A percentile compares a stretch with the other conserved stretches of the same genome.
Evolutionary conservation across 1,140 invertebrate species (phyloP).

Genomic region (Spodoptera frugiperda): DNA sequence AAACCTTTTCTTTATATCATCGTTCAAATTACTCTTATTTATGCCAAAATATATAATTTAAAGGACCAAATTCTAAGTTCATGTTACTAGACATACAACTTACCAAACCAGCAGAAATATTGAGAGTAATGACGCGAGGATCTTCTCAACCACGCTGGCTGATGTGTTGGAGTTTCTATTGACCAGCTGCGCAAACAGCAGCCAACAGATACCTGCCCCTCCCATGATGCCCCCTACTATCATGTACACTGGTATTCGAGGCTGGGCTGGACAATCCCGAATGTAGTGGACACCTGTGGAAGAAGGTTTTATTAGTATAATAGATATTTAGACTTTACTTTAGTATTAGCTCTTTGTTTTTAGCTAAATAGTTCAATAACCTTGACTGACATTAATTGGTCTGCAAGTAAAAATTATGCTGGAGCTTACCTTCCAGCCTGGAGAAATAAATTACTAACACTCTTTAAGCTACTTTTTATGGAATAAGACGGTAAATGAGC

Average conservation of each 20-base stretch:
- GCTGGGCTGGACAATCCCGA: constrained; percentile 92
- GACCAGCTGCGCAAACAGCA: constrained; percentile 90
- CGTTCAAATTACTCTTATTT: too few species aligned
- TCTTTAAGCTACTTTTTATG: too few species aligned
- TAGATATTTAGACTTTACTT: neutral
- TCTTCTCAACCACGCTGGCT: constrained; percentile 82
- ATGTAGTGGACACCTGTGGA: constrained; percentile 91
- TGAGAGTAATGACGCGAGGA: constrained; percentile 88
- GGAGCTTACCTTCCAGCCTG: too few species aligned
- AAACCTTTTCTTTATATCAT: too few species aligned
- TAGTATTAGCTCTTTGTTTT: too few species aligned
- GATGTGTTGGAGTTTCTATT: constrained; percentile 80
- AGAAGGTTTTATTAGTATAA: neutral
- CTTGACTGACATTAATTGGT: too few species aligned
- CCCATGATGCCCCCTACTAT: constrained; percentile 92
- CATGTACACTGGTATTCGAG: constrained; percentile 93
- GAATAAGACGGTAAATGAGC: too few species aligned
- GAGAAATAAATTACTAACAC: too few species aligned
- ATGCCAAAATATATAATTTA: too few species aligned
- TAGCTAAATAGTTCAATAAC: too few species aligned
- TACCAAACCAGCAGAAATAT: constrained; percentile 91
- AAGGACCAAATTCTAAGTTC: too few species aligned
- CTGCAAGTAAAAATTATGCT: too few species aligned
- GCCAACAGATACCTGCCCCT: constrained; percentile 89
- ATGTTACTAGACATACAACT: constrained; percentile 35